Percentiles rank a stretch among this genome's conserved stretches.
Evolutionary conservation across 92 coral and sea anemone species (phyloP).

Genomic region (Bergia sp.): DNA sequence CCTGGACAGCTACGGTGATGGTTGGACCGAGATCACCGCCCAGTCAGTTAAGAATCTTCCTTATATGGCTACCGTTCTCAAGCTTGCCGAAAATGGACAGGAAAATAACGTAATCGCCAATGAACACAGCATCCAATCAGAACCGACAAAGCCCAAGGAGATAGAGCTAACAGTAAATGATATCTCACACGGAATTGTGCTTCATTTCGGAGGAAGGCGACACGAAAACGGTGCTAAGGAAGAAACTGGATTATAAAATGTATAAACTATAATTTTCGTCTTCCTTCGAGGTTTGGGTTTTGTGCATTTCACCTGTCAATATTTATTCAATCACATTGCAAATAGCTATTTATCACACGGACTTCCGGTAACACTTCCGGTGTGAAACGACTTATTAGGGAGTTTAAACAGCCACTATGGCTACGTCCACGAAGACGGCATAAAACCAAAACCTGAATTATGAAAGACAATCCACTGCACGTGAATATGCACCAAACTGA

Average conservation of each 20-base stretch:
- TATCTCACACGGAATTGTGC: background rate
- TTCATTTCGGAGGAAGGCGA: background rate
- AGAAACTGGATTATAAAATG: background rate
- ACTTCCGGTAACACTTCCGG: no score
- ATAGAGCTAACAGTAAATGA: background rate
- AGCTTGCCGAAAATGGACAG: background rate
- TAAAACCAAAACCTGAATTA: no score
- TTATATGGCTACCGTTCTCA: background rate
- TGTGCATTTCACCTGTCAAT: no score
- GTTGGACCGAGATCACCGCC: slow-evolving; percentile 54
- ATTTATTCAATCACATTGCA: no score
- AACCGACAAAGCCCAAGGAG: background rate
- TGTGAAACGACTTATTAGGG: no score
- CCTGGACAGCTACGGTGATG: slow-evolving; percentile 80
- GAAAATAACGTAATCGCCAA: background rate
- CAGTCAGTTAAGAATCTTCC: background rate
- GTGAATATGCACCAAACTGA: no score
- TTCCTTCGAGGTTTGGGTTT: no score
- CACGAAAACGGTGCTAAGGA: background rate
- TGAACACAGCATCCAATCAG: background rate
- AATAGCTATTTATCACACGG: no score
- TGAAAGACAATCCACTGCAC: no score
- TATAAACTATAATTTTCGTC: no score
- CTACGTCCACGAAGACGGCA: no score
- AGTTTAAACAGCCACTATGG: no score